Evolutionary conservation across 2,888 invertebrate genomes (phyloP), one percentile per base, ranked within the genome.

Genomic region (Acanthosoma haemorrhoidale): DNA sequence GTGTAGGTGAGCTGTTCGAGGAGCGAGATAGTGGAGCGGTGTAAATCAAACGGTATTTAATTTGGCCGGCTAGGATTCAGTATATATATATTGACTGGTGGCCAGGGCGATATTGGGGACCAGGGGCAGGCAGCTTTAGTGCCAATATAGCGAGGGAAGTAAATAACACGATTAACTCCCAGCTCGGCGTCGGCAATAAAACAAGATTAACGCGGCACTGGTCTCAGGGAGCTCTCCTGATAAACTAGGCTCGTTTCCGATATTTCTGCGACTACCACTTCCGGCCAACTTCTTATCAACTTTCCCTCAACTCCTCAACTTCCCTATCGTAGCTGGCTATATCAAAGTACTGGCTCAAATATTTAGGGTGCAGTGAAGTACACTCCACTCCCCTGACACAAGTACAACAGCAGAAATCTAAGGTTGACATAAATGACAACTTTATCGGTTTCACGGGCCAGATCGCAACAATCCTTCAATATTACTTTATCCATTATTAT

Each of bases 101-200:
- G 8, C 31, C n/a, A 4, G 34, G 11, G 38, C 51, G 51, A 51
- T 51, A 51, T 51, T 51, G 51, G 51, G 43, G 25, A 6, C 13
- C 25, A 13, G 3, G 51, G 25, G 13, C 3, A 21, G 1, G 71
- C 68, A 67, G 73, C 41, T 73, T 73, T 73, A 73, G 68, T 68
- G 73, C 70, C 73, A 73, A 73, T 73, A 73, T 73, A 71, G 39
- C 31, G 8, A 29, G 41, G 31, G 59, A 64, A 71, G 73, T 73
- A 73, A 73, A 73, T 73, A 73, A 73, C 70, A 34, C 71, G 73
- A 73, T 73, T 73, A 73, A 73, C 70, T 21, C n/a, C 39, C n/a
- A 15, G 32, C 16, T 32, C 32, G 39, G 39, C 13, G 25, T 29
- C 39, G 39, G 39, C 64, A 64, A 64, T 64, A 64, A 64, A 64